phyloP scores from a whole-genome alignment of 2,797 vertebrate species.

The Pempheris klunzingeri region DNA sequence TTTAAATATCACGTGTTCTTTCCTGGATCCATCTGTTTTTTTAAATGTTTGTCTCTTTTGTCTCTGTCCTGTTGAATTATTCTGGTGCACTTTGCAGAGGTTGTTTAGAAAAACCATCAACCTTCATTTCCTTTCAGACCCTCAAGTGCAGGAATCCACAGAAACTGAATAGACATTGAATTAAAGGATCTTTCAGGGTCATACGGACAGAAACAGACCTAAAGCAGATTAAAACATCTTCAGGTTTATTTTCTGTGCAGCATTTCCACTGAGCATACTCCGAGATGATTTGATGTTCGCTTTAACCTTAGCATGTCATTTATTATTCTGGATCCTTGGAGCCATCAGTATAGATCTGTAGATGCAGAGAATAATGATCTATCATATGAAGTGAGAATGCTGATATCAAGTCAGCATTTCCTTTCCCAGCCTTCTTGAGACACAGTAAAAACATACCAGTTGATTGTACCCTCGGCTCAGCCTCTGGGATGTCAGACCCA shows the following conservation, averaged over 20 bases:
- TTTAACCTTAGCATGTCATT: not conserved
- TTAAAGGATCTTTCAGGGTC: not conserved
- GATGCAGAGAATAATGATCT: not conserved
- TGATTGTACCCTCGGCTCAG: too few relatives aligned
- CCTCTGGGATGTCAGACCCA: too few relatives aligned
- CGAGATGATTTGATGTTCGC: constrained; percentile 7
- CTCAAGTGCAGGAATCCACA: not conserved
- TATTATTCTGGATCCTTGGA: constrained; percentile 2
- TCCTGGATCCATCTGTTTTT: too few relatives aligned
- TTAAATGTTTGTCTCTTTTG: too few relatives aligned
- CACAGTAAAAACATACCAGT: too few relatives aligned
- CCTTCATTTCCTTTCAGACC: not conserved
- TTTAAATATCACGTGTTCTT: too few relatives aligned
- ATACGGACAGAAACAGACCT: not conserved
- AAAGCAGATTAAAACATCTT: not conserved
- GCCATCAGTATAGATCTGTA: not conserved
- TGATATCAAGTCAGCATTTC: too few relatives aligned
- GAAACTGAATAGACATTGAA: not conserved
- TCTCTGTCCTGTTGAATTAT: too few relatives aligned
- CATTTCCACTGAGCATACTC: not conserved
- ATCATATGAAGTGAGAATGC: not conserved
- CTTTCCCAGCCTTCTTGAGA: too few relatives aligned
- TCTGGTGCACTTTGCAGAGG: too few relatives aligned
- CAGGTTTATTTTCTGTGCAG: not conserved
- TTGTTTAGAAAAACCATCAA: not conserved